Conservation (phyloP, 2,797 vertebrate species). For the Sebastes kiyomatsui region DNA sequence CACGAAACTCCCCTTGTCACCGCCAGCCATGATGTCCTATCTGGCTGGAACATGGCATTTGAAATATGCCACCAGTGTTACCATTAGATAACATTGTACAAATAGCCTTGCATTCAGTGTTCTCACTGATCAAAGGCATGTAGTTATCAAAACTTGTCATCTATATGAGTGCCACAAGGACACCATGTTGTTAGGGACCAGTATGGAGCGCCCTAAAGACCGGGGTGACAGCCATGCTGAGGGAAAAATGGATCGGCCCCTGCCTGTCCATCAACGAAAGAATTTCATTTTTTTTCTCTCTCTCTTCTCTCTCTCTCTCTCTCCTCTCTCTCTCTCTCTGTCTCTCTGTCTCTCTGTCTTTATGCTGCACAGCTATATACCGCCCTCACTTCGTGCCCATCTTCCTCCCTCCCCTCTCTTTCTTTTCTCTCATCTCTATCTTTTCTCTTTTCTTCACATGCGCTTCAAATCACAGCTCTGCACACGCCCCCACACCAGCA, state of each 20-base stretch:
- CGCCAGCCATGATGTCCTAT: constrained; percentile 14
- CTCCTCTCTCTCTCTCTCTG: constrained; percentile 4
- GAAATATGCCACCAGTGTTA: constrained; percentile 43
- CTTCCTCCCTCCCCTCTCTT: constrained; percentile 1
- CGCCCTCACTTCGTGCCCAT: constrained; percentile 18
- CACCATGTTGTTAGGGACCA: constrained; percentile 52
- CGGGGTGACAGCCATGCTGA: constrained; percentile 53
- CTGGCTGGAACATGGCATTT: constrained; percentile 42
- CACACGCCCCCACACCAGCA: constrained; percentile 50
- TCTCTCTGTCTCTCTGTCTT: constrained; percentile 19
- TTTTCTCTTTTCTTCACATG: constrained; percentile 29
- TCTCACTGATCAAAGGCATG: constrained; percentile 59
- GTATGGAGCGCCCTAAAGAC: constrained; percentile 39
- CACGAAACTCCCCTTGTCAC: constrained; percentile 13
- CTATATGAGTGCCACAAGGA: constrained; percentile 43
- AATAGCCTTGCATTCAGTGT: constrained; percentile 35
- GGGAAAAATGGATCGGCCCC: constrained; percentile 63
- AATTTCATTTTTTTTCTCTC: constrained; percentile 20
- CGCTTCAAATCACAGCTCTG: constrained; percentile 45
- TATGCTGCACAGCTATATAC: constrained; percentile 12
- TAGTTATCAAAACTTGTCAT: constrained; percentile 70
- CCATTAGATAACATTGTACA: constrained; percentile 36
- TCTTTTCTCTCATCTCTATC: constrained; percentile 18
- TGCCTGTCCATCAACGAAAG: constrained; percentile 66
- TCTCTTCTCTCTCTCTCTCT: constrained; percentile 13